phyloP scores from a whole-genome alignment of 2,888 invertebrate species.

The Norana najaformis region DNA sequence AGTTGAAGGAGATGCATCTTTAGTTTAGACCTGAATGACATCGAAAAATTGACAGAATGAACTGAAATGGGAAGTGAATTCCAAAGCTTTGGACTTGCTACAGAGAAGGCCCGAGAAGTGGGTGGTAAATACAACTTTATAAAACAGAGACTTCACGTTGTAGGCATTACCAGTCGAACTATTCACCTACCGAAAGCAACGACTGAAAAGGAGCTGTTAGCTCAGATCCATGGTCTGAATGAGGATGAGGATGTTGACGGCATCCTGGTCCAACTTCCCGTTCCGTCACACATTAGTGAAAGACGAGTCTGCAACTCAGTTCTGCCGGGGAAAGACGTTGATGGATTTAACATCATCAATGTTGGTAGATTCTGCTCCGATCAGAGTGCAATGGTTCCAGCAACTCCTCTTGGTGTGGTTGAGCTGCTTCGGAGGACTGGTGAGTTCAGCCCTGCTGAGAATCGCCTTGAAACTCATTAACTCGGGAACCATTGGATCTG shows the following conservation, averaged over 20 bases:
- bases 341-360: constrained; percentile 84
- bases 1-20: too few relatives aligned
- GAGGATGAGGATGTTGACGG: constrained; percentile 75
- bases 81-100: too few relatives aligned
- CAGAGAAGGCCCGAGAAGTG: too few relatives aligned
- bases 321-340: constrained; percentile 81
- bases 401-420: constrained; percentile 76
- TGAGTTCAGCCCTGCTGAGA: constrained; percentile 47
- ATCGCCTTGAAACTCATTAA: too few relatives aligned
- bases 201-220: constrained; percentile 71
- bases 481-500: too few relatives aligned
- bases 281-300: constrained; percentile 73
- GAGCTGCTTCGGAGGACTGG: constrained; percentile 71
- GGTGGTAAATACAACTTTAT: too few relatives aligned
- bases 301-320: constrained; percentile 75
- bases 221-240: constrained; percentile 68
- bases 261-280: constrained; percentile 75
- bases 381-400: constrained; percentile 70
- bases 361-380: constrained; percentile 71
- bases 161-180: constrained; percentile 69
- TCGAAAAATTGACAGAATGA: too few relatives aligned
- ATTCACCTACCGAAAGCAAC: constrained; percentile 69
- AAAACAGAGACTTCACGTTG: background rate
- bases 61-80: too few relatives aligned
- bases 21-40: too few relatives aligned